A percentile compares a stretch with the other conserved stretches of the same genome.
phyloP scores from a whole-genome alignment of 2,113 vertebrate genomes.

The Hyaena hyaena region DNA sequence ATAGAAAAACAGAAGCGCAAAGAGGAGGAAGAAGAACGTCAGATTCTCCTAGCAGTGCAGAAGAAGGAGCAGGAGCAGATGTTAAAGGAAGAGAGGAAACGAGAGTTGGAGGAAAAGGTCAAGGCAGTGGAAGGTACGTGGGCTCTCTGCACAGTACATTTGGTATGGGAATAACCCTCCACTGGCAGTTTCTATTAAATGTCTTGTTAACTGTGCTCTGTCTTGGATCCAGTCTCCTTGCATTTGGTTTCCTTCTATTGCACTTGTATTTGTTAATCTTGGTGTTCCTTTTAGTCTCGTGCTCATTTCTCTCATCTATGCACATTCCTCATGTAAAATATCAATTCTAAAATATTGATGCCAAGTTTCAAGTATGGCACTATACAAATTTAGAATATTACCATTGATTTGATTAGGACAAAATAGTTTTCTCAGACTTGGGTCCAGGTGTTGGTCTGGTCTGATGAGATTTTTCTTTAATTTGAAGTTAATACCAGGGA shows the following conservation, averaged over 20 bases:
- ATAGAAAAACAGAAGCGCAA: conserved; percentile 91
- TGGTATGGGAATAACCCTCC: too few species aligned
- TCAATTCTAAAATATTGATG: not conserved
- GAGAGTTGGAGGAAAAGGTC: conserved; percentile 94
- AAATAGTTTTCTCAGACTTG: not conserved
- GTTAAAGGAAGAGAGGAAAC: conserved; percentile 93
- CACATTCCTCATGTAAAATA: not conserved
- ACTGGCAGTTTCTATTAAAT: not conserved
- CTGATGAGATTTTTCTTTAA: not conserved
- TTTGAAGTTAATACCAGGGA: not conserved
- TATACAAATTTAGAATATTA: not conserved
- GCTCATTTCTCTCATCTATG: not conserved
- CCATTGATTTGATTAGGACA: not conserved
- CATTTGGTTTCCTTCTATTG: not conserved
- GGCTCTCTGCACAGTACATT: fast-evolving
- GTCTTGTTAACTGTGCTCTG: not conserved
- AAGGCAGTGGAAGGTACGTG: conserved; percentile 95
- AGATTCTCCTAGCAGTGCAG: conserved; percentile 94
- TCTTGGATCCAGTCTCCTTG: not conserved
- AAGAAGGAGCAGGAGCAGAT: conserved; percentile 94
- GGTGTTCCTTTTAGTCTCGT: not conserved
- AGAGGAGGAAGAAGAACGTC: conserved; percentile 93
- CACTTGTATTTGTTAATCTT: not conserved
- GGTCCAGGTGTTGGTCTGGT: not conserved
- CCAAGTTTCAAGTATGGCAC: not conserved